Percentiles rank a stretch among this genome's conserved stretches.
Conservation (phyloP, 2,113 vertebrate genomes). For the Cephalopholis sonnerati region DNA sequence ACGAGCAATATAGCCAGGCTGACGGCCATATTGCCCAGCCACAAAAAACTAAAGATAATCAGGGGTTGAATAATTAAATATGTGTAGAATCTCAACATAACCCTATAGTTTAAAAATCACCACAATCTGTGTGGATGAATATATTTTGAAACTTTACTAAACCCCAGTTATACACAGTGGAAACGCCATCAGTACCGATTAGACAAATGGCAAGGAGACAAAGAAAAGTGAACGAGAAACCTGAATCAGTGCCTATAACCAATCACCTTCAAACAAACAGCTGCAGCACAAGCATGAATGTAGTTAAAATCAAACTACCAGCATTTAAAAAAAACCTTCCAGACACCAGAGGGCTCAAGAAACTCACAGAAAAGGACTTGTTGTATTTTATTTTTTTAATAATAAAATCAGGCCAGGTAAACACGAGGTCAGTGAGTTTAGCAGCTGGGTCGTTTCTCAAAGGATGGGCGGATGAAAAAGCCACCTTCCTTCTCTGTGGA, state of each 20-base stretch:
- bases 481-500: conserved; percentile 88
- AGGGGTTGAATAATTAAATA: background rate
- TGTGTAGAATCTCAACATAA: background rate
- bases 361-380: conserved; percentile 40
- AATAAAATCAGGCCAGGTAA: conserved; percentile 35
- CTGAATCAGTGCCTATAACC: conserved; percentile 75
- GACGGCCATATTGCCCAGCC: background rate
- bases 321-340: conserved; percentile 48
- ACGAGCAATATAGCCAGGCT: background rate
- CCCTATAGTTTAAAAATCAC: background rate
- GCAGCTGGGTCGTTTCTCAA: conserved; percentile 29
- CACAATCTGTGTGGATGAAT: conserved; percentile 14
- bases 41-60: background rate
- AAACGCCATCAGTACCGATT: conserved; percentile 17
- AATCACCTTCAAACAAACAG: conserved; percentile 59
- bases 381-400: conserved; percentile 40
- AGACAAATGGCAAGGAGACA: conserved; percentile 15
- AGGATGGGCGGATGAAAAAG: conserved; percentile 60
- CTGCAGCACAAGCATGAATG: conserved; percentile 79
- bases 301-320: conserved; percentile 72
- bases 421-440: conserved; percentile 10
- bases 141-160: conserved; percentile 7
- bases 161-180: background rate
- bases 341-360: conserved; percentile 50
- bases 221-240: conserved; percentile 24